These are phyloP conservation scores for Triops longicaudatus DNA, from an alignment of 1,140 invertebrate genomes.

Conservation along the genomic window DNA sequence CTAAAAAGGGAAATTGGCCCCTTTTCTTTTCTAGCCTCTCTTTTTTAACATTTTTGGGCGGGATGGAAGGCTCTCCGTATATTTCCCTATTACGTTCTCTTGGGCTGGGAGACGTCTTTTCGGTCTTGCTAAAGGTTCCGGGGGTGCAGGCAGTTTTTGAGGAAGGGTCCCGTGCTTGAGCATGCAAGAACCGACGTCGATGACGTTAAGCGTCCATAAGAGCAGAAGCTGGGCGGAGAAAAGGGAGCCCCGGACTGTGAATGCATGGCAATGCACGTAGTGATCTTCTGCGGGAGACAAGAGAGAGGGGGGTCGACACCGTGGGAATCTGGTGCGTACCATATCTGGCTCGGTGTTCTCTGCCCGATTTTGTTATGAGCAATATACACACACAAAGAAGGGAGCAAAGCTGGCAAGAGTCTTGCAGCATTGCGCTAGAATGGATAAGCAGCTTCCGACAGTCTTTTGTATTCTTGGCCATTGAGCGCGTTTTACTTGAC, in stretches of 20 bases:
- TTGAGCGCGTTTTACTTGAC: neutral
- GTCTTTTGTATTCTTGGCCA: neutral
- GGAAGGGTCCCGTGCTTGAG: neutral
- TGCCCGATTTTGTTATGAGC: neutral
- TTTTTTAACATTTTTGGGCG: neutral
- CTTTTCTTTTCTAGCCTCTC: neutral
- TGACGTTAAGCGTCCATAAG: conserved; percentile 7
- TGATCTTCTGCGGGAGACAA: conserved; percentile 11
- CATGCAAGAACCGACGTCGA: neutral
- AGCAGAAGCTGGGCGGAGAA: conserved; percentile 5
- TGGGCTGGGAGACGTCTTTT: neutral
- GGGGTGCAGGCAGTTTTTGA: neutral
- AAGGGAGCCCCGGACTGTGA: neutral
- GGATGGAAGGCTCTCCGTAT: neutral
- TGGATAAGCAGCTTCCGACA: conserved; percentile 14
- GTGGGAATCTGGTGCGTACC: neutral
- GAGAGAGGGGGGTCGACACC: neutral
- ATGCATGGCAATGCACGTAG: neutral
- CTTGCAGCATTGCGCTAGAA: conserved; percentile 14
- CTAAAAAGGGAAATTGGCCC: neutral
- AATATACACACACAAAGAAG: neutral
- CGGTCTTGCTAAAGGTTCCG: neutral
- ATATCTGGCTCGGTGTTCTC: neutral
- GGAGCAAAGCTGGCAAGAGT: neutral
- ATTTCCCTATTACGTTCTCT: neutral